Evolutionary conservation across 2,797 vertebrate genomes (phyloP), one percentile per base, ranked within the genome.

Genomic region (Naso thynnoides): DNA sequence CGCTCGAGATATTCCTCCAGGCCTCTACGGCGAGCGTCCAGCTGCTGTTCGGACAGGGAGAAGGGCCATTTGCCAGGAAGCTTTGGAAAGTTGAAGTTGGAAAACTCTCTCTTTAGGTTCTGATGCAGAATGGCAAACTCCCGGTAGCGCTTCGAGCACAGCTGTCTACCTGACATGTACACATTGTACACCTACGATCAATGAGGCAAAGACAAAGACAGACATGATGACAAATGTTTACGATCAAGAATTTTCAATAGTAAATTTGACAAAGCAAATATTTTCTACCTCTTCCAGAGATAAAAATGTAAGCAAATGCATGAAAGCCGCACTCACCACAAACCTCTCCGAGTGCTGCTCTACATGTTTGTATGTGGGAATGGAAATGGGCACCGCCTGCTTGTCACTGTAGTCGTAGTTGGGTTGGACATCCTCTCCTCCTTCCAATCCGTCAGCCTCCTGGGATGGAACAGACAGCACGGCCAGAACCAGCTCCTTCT

Each of bases 61-160:
- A 99, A 99, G 0, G 98, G 98, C 98, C 98, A 99, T 78, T 99
- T 99, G 4, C 97, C 97, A 0, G 98, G 98, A 18, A 99, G 94
- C 53, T 98, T 96, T 0, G 98, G 97, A 80, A 99, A 99, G 41
- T 95, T 96, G 86, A 98, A 98, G 89, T 95, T 97, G 88, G 96
- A 95, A 70, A 97, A 99, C 65, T 99, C 98, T 76, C 96, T 93
- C 78, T 97, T 99, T 56, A 99, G 93, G 91, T 99, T 99, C 93
- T 99, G 98, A 87, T 97, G 94, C 49, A 99, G 91, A 88, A 99
- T 97, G 77, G 97, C 93, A 26, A 99, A 99, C 61, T 99, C 98
- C 1, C 98, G 91, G 90, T 98, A 99, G 44, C 98, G 95, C 84
- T 98, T 98, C 26, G 97, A 97, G 90, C 97, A 99, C 61, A 98